Base-by-base conservation (phyloP, 2,113 vertebrate genomes). In the Rhea americana region DNA sequence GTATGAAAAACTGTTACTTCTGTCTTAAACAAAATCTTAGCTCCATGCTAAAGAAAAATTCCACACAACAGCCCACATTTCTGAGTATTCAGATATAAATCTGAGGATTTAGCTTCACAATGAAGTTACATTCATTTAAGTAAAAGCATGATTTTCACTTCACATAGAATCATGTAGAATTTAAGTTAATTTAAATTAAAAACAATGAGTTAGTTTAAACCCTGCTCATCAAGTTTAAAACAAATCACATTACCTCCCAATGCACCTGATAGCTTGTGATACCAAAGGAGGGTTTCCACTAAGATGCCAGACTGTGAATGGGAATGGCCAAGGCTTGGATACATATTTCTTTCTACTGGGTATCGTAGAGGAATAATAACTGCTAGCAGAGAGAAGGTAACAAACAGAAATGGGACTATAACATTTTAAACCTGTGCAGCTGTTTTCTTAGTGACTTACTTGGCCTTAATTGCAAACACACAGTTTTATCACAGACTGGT, bases 1-100 rank as follows among this genome's bases (percentile, higher is more conserved):
- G 43, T 67, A 94, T 70, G 81, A 96, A 93, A 92, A 53, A 37
- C 55, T 72, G 50, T 71, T 95, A 58, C 62, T 93, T 82, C 26
- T 68, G 14, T 48, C 85, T 93, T 48, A 63, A 91, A 51, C 15
- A 72, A 66, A 90, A 65, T 50, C 24, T 20, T 68, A 77, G 75
- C 59, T 91, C 15, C 35, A 53, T 18, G 28, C 82, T 14, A 53
- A 77, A 81, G 45, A 37, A 87, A 81, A 43, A 30, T 37, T 5
- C 39, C 77, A 11, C 16, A 56, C 53, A 91, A 77, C 30, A 74
- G 12, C 41, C 86, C 41, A 24, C 19, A n/a, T 50, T 58, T 81
- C 62, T 50, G 13, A 81, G 41, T 73, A 85, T 74, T 81, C 70
- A 48, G 35, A 48, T 75, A 75, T 32, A 39, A 95, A 82, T 55